phyloP scores from a whole-genome alignment of 2,113 vertebrate species.

The Ophthalmolycus amberensis region DNA sequence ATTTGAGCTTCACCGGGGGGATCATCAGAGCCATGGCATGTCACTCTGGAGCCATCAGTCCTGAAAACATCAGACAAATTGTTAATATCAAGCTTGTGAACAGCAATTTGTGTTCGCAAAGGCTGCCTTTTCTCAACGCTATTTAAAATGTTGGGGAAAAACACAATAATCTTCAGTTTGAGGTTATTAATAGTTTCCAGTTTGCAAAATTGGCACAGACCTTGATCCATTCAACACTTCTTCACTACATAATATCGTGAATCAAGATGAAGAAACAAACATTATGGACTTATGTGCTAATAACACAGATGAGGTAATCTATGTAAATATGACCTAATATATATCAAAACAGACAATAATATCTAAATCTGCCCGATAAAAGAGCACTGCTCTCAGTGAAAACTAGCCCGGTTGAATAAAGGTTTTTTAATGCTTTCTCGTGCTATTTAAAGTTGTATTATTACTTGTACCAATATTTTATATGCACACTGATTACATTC shows the following conservation, averaged over 20 bases:
- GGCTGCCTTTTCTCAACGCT: not conserved
- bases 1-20: constrained; percentile 93
- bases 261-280: not conserved
- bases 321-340: not conserved
- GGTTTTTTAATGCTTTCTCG: not conserved
- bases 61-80: constrained; percentile 62
- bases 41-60: constrained; percentile 92
- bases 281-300: not conserved
- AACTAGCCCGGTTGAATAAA: not conserved
- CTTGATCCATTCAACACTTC: not conserved
- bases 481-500: not conserved
- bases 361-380: not conserved
- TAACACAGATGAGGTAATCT: not conserved
- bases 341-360: not conserved
- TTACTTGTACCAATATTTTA: not conserved
- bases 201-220: not conserved
- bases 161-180: not conserved
- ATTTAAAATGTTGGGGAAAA: not conserved
- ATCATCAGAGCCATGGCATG: constrained; percentile 94
- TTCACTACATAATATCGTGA: not conserved
- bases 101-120: not conserved
- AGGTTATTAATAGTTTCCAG: not conserved
- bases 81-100: not conserved
- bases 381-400: not conserved
- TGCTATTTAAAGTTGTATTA: not conserved